Evolutionary conservation across 2,797 vertebrate species (phyloP), one percentile per base, ranked within the genome.

Genomic region (Pteropus rufus): DNA sequence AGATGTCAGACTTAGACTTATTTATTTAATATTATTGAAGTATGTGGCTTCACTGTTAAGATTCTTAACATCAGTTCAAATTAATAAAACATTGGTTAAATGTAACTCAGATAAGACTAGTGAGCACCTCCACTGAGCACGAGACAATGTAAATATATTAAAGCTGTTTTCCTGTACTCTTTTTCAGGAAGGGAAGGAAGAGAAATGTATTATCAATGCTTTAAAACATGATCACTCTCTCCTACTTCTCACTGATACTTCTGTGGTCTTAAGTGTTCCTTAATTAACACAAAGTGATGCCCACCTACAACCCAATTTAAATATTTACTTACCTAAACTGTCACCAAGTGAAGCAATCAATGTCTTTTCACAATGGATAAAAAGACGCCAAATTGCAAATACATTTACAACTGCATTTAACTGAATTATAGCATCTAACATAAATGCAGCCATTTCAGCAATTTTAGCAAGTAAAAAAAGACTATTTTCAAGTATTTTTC

Each of bases 401-500:
- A 89, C 8, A 91, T 44, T 81, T 64, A 24, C 18, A 87, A 73
- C 15, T 62, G 29, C 10, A 75, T 24, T 84, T 49, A 76, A 41
- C 5, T 94, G 49, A 67, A 94, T 56, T 93, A 62, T 60, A 70
- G 31, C 65, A 93, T 65, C 36, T 83, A 81, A 69, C 34, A 67
- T n/a, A 93, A 91, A 73, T 34, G 7, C 5, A 67, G 21, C 34
- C 31, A 86, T 34, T 91, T 90, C 31, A 60, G 11, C 21, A 14
- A 77, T 39, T 31, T 72, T 89, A 82, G 29, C 34, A 94, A 92
- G 10, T 16, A 60, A 91, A 94, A 84, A 96, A 67, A 62, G 23
- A 76, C 8, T 1, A 81, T 70, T 93, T 52, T 26, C 65, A 89
- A 89, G 49, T 29, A 69, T 44, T 94, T 95, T 93, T 90, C 54